These are phyloP conservation scores for Thalassarche chlororhynchos DNA, from an alignment of 2,113 vertebrate genomes.

Conservation along the genomic window DNA sequence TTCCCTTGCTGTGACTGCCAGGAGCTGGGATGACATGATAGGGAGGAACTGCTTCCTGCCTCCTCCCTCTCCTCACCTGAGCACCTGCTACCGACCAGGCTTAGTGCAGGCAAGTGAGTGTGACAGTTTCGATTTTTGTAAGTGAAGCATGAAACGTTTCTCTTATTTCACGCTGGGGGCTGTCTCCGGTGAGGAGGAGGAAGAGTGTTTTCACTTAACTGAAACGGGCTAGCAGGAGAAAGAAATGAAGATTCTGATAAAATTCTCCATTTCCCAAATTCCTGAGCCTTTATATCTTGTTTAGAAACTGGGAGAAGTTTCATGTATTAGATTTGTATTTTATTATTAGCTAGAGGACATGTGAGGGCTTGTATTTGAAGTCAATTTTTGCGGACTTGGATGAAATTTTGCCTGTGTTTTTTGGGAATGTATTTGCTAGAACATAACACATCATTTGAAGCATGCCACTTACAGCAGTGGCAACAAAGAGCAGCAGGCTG, in stretches of 20 bases:
- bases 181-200: background rate
- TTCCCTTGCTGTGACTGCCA: background rate
- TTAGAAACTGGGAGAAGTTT: background rate
- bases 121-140: accelerated
- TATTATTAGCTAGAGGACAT: background rate
- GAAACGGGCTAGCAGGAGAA: background rate
- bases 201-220: background rate
- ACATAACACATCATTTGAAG: background rate
- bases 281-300: background rate
- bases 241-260: background rate
- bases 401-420: background rate
- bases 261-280: background rate
- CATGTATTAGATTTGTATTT: background rate
- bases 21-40: background rate
- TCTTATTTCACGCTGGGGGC: accelerated
- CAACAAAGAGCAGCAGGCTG: background rate
- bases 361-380: background rate
- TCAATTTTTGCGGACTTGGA: background rate
- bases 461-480: accelerated
- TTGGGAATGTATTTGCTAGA: background rate
- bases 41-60: background rate
- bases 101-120: accelerated
- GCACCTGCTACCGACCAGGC: accelerated
- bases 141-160: accelerated
- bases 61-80: background rate